A percentile compares a stretch with the other conserved stretches of the same genome.
phyloP scores from a whole-genome alignment of 2,888 invertebrate species.

The Erannis defoliaria region DNA sequence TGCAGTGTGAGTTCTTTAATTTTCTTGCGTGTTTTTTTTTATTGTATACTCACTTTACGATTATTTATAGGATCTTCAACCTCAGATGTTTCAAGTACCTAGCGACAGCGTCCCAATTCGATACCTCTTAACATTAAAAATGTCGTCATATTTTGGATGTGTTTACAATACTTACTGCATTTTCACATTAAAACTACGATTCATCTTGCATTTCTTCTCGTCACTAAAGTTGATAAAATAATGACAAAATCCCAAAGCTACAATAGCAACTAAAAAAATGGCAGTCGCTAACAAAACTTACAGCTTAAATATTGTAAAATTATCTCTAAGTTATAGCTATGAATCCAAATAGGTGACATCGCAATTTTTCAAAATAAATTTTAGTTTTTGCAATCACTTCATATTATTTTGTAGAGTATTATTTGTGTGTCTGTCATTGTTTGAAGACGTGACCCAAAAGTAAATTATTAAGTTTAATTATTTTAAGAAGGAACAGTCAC shows the following conservation, averaged over 20 bases:
- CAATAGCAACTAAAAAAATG: not conserved
- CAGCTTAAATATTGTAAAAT: not conserved
- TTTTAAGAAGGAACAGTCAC: not conserved
- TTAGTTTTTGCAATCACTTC: not conserved
- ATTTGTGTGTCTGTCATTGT: not conserved
- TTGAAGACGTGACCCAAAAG: not conserved
- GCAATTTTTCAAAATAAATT: conserved; percentile 5
- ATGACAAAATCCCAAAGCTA: not conserved
- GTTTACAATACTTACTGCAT: not conserved
- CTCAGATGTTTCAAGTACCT: no score
- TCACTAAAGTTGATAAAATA: not conserved
- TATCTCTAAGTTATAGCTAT: not conserved
- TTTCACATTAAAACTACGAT: no score
- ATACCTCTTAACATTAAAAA: no score
- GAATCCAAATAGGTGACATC: not conserved
- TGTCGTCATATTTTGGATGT: not conserved
- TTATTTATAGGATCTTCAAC: no score
- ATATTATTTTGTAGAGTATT: not conserved
- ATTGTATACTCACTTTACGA: no score
- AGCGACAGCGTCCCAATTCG: no score
- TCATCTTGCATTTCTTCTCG: no score
- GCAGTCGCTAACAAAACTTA: not conserved
- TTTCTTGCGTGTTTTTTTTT: no score
- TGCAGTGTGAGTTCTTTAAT: no score
- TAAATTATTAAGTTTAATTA: not conserved